Evolutionary conservation across 2,113 vertebrate species (phyloP).

Genomic region (Amphiprion ocellaris): DNA sequence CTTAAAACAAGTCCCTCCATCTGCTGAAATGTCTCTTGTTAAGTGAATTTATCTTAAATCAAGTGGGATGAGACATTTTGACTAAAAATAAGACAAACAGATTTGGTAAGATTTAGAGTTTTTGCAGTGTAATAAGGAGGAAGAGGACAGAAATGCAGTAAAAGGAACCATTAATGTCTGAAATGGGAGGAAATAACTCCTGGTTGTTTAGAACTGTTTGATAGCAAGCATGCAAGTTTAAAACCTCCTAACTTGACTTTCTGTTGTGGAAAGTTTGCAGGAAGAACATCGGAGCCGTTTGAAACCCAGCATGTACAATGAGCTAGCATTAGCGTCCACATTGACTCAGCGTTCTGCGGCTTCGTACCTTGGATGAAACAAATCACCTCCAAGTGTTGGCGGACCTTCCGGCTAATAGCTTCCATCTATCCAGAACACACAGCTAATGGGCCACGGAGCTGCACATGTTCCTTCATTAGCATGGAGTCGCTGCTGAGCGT

Average conservation of each 20-base stretch:
- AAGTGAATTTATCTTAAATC: no score
- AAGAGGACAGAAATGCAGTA: neutral
- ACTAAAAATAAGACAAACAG: no score
- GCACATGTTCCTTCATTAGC: neutral
- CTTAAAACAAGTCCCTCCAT: no score
- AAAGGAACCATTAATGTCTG: neutral
- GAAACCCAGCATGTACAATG: neutral
- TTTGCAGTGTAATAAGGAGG: neutral
- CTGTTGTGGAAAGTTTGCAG: neutral
- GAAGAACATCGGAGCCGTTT: neutral
- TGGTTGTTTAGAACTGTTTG: neutral
- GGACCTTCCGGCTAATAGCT: neutral
- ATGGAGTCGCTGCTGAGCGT: neutral
- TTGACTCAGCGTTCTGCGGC: slow-evolving; percentile 26
- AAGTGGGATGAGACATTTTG: no score
- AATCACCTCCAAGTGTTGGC: slow-evolving; percentile 11
- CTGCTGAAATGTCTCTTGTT: no score
- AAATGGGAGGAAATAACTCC: neutral
- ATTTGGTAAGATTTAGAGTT: no score
- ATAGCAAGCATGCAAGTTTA: no score
- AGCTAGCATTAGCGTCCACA: neutral
- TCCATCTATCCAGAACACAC: neutral
- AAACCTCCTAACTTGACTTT: neutral
- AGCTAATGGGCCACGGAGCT: neutral
- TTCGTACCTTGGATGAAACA: slow-evolving; percentile 6